phyloP scores from a whole-genome alignment of 2,113 vertebrate genomes.

The Barbus barbus region DNA sequence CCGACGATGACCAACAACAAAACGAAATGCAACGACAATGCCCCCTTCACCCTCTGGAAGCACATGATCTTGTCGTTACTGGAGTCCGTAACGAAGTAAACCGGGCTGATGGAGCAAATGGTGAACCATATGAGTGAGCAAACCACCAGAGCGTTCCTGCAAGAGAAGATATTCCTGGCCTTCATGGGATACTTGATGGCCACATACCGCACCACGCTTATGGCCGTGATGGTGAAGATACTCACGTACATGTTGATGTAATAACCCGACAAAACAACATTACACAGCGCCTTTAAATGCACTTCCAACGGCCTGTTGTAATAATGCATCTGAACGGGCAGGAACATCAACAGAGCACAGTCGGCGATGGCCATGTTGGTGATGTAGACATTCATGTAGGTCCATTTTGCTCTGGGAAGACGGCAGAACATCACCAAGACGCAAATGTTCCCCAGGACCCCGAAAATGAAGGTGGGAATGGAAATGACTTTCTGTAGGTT shows the following conservation, averaged over 20 bases:
- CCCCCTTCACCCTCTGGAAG: neutral
- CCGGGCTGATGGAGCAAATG: conserved; percentile 6
- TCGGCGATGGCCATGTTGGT: conserved; percentile 74
- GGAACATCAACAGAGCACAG: conserved; percentile 65
- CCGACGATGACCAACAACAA: conserved; percentile 51
- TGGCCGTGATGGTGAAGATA: conserved; percentile 68
- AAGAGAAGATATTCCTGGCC: conserved; percentile 71
- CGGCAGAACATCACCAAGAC: conserved; percentile 75
- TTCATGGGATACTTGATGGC: conserved; percentile 76
- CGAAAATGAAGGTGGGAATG: conserved; percentile 46
- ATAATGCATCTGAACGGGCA: conserved; percentile 71
- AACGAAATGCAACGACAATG: fast-evolving
- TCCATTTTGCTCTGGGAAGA: conserved; percentile 69
- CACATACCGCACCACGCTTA: conserved; percentile 77
- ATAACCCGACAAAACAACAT: conserved; percentile 56
- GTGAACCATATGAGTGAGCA: conserved; percentile 69
- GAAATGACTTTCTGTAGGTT: conserved; percentile 5
- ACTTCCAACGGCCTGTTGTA: fast-evolving
- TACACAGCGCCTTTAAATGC: neutral
- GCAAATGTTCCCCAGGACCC: conserved; percentile 57
- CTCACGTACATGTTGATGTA: conserved; percentile 79
- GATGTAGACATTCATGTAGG: conserved; percentile 77
- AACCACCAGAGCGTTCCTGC: conserved; percentile 57
- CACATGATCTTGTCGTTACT: conserved; percentile 38
- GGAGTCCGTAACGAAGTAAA: neutral